phyloP scores from a whole-genome alignment of 2,797 vertebrate genomes.

The Sebastiscus tertius region DNA sequence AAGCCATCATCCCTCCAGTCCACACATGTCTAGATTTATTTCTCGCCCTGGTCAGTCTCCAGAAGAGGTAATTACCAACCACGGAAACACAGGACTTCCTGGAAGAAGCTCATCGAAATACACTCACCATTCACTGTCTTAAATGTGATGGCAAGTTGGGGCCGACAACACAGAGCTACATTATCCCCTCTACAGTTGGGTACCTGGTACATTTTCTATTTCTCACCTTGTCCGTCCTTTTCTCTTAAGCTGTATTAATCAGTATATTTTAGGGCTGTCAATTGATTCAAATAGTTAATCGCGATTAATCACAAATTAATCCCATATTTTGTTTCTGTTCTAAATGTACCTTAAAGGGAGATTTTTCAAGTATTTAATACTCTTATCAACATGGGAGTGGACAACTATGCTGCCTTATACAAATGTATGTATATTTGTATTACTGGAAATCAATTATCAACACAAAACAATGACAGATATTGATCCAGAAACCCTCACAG shows the following conservation, averaged over 20 bases:
- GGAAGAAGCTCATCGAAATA: constrained; percentile 66
- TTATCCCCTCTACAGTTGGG: constrained; percentile 4
- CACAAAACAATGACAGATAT: too few relatives aligned
- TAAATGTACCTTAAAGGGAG: too few relatives aligned
- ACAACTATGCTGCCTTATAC: too few relatives aligned
- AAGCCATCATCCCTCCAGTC: constrained; percentile 58
- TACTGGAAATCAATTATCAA: too few relatives aligned
- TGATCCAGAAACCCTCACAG: too few relatives aligned
- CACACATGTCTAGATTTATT: constrained; percentile 62
- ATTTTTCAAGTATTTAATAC: too few relatives aligned
- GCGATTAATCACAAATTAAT: too few relatives aligned
- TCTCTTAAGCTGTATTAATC: neutral
- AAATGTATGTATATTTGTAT: too few relatives aligned
- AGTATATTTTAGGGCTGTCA: neutral
- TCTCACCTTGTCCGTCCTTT: neutral
- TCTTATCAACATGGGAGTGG: too few relatives aligned
- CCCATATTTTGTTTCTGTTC: too few relatives aligned
- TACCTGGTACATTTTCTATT: neutral
- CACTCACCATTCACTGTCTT: constrained; percentile 60
- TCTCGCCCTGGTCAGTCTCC: constrained; percentile 58
- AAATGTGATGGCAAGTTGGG: constrained; percentile 44
- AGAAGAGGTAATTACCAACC: constrained; percentile 74
- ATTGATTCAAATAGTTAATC: neutral
- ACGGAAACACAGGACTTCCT: constrained; percentile 62
- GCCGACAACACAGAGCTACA: constrained; percentile 38